Percentiles rank a stretch among this genome's conserved stretches.
Conservation (phyloP, 2,797 vertebrate genomes). For the Hipposideros larvatus region DNA sequence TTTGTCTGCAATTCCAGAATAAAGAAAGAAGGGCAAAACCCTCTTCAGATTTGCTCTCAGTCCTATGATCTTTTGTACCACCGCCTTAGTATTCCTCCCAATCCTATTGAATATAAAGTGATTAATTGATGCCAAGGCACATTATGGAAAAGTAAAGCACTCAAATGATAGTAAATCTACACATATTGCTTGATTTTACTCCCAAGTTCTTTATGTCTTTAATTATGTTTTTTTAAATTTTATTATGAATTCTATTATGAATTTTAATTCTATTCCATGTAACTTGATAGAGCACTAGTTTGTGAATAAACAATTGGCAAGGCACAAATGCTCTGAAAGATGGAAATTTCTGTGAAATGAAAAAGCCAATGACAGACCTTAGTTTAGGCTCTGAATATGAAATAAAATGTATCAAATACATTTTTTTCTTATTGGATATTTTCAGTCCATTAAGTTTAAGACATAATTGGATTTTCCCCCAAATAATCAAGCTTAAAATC, state of each 20-base stretch:
- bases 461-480: slow-evolving; percentile 81
- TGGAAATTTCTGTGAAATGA: slow-evolving; percentile 74
- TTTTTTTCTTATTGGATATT: slow-evolving; percentile 81
- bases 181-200: not conserved
- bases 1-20: not conserved
- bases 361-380: slow-evolving; percentile 71
- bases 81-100: not conserved
- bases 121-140: not conserved
- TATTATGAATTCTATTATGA: not conserved
- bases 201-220: slow-evolving; percentile 7
- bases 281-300: slow-evolving; percentile 65
- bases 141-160: slow-evolving; percentile 15
- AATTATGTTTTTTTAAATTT: slow-evolving; percentile 9
- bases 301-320: slow-evolving; percentile 69
- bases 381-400: slow-evolving; percentile 78
- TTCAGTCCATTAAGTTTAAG: slow-evolving; percentile 79
- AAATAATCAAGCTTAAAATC: slow-evolving; percentile 84
- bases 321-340: slow-evolving; percentile 74
- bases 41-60: not conserved
- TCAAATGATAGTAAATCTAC: not conserved
- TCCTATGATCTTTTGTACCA: not conserved
- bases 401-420: slow-evolving; percentile 80
- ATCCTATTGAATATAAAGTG: not conserved
- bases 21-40: not conserved
- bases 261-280: slow-evolving; percentile 32